Percentiles rank a stretch among this genome's conserved stretches.
These are phyloP conservation scores for Volucella zonaria DNA, from an alignment of 2,888 invertebrate genomes.

Conservation along the genomic window DNA sequence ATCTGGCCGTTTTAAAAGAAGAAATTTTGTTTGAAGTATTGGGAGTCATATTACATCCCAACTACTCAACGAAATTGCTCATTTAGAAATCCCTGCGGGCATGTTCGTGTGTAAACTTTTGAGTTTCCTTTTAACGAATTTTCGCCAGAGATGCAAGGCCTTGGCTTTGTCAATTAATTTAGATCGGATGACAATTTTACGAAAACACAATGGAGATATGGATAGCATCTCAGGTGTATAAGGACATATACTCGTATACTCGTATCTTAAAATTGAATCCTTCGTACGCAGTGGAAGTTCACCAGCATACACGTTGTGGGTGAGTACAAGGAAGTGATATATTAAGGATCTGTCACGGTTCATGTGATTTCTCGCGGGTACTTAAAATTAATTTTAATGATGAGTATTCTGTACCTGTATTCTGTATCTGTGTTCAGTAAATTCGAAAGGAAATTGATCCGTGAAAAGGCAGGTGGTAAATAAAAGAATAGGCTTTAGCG, in stretches of 20 bases:
- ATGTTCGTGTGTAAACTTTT: not conserved
- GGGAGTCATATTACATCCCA: not conserved
- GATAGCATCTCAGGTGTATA: not conserved
- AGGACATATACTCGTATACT: not conserved
- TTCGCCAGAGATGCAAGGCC: not conserved
- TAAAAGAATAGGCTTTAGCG: not conserved
- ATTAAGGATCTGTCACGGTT: not conserved
- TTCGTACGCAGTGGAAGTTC: too few species aligned
- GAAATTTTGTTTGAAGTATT: not conserved
- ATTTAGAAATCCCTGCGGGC: not conserved
- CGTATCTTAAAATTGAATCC: too few species aligned
- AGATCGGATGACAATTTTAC: constrained; percentile 43
- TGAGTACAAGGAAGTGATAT: not conserved
- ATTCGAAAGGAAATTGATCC: constrained; percentile 20
- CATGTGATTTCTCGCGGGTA: constrained; percentile 5
- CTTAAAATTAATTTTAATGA: constrained; percentile 38
- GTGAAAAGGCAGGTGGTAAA: constrained; percentile 11
- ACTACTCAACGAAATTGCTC: constrained; percentile 1
- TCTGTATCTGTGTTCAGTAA: not conserved
- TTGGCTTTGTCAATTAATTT: constrained; percentile 35
- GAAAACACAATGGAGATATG: not conserved
- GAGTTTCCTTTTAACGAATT: not conserved
- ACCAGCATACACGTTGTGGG: not conserved
- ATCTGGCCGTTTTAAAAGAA: too few species aligned
- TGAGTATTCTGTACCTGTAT: not conserved